These are phyloP conservation scores for Lasiommata megera DNA, from an alignment of 2,888 invertebrate genomes.

Conservation along the genomic window DNA sequence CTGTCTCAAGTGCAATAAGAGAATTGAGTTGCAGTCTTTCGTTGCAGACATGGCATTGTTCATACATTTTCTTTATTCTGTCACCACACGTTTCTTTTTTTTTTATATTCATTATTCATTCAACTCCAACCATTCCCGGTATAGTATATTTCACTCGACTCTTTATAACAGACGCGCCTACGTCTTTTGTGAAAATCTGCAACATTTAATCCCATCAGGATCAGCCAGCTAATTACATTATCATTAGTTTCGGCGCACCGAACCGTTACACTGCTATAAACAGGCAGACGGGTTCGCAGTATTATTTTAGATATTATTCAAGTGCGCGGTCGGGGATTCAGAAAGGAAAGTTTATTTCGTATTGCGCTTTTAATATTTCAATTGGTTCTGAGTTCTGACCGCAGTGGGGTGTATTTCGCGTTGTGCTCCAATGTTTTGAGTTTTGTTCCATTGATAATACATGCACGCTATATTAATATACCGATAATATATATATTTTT, in stretches of 20 bases:
- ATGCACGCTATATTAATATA: no score
- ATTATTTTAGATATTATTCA: slow-evolving; percentile 25
- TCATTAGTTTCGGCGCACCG: slow-evolving; percentile 59
- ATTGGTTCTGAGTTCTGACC: not conserved
- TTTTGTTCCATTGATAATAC: no score
- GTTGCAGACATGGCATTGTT: not conserved
- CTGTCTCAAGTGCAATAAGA: not conserved
- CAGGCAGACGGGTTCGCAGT: slow-evolving; percentile 23
- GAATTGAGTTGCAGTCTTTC: not conserved
- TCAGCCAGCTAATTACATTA: slow-evolving; percentile 57
- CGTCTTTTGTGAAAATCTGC: slow-evolving; percentile 30
- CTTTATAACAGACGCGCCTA: slow-evolving; percentile 21
- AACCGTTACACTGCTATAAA: slow-evolving; percentile 41
- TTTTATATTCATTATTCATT: not conserved
- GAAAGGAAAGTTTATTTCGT: slow-evolving; percentile 7
- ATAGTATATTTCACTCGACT: slow-evolving; percentile 20
- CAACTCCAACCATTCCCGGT: not conserved
- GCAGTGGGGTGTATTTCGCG: not conserved
- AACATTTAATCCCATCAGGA: slow-evolving; percentile 41
- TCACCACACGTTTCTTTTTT: not conserved
- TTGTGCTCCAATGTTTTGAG: not conserved
- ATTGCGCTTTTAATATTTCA: slow-evolving; percentile 10
- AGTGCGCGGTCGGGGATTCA: slow-evolving; percentile 12
- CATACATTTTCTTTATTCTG: not conserved
- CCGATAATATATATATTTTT: no score